Percentiles rank a stretch among this genome's conserved stretches.
Evolutionary conservation across 2,797 vertebrate species (phyloP).

Genomic region (Muscicapa comitata): DNA sequence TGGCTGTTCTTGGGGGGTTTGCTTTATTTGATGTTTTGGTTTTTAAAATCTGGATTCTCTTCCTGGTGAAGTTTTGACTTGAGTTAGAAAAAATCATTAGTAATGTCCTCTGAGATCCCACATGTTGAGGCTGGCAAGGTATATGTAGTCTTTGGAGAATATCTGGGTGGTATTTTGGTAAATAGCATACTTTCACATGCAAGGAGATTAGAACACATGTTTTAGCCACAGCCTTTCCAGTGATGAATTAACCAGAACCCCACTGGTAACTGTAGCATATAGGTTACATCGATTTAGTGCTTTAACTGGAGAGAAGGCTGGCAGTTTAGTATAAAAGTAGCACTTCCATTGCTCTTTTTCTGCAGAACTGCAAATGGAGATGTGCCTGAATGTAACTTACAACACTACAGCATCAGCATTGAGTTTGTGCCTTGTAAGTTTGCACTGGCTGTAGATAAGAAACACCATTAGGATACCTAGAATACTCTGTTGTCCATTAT

Average conservation of each 20-base stretch:
- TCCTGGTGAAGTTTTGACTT: conserved; percentile 10
- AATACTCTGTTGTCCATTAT: conserved; percentile 23
- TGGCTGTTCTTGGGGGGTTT: neutral
- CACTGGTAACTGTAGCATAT: neutral
- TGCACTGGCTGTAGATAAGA: conserved; percentile 56
- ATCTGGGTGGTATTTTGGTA: neutral
- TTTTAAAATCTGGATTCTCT: neutral
- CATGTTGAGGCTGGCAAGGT: conserved; percentile 11
- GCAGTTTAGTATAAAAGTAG: conserved; percentile 19
- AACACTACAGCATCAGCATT: conserved; percentile 51
- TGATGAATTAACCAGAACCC: neutral
- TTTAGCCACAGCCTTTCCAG: neutral
- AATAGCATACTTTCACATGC: neutral
- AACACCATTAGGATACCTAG: conserved; percentile 10
- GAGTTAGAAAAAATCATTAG: conserved; percentile 21
- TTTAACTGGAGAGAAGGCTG: conserved; percentile 44
- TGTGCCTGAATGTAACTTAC: conserved; percentile 58
- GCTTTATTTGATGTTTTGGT: neutral
- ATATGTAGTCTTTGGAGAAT: neutral
- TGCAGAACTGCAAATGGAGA: conserved; percentile 29
- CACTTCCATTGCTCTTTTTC: conserved; percentile 18
- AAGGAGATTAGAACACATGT: neutral
- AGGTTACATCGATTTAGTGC: neutral
- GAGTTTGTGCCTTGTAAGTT: conserved; percentile 78
- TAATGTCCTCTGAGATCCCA: conserved; percentile 9